These are phyloP conservation scores for Acronicta aceris DNA, from an alignment of 2,888 invertebrate genomes.

Conservation along the genomic window DNA sequence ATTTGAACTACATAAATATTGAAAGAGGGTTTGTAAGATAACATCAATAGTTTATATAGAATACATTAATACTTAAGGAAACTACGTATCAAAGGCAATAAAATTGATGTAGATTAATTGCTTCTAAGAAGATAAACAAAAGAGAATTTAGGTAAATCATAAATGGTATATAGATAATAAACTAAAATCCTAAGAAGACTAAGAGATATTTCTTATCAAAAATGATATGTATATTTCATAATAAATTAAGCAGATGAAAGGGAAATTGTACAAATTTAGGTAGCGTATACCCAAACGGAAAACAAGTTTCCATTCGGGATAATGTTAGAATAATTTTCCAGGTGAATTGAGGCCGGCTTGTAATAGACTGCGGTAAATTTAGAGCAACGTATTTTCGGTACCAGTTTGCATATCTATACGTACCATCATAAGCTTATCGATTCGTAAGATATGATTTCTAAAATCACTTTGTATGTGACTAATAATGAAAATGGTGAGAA, in stretches of 20 bases:
- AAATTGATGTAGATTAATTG: not conserved
- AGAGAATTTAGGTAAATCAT: not conserved
- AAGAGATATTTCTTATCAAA: not conserved
- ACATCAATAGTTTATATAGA: no score
- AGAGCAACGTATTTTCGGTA: conserved; percentile 7
- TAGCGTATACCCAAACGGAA: conserved; percentile 9
- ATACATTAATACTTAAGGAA: no score
- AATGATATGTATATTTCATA: not conserved
- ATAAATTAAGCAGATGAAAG: conserved; percentile 15
- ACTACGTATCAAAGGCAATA: not conserved
- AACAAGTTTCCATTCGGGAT: conserved; percentile 24
- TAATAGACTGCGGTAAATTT: conserved; percentile 25
- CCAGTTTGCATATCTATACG: not conserved
- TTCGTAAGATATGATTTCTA: not conserved
- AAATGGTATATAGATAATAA: no score
- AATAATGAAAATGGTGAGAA: no score
- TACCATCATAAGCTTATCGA: conserved; percentile 2
- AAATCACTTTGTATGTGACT: not conserved
- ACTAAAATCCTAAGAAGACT: no score
- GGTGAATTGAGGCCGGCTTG: conserved; percentile 18
- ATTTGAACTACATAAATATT: no score
- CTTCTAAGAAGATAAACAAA: not conserved
- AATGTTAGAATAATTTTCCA: conserved; percentile 25
- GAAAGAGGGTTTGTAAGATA: no score
- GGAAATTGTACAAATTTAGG: conserved; percentile 16